phyloP scores from a whole-genome alignment of 2,888 invertebrate species.

The Elegia similella region DNA sequence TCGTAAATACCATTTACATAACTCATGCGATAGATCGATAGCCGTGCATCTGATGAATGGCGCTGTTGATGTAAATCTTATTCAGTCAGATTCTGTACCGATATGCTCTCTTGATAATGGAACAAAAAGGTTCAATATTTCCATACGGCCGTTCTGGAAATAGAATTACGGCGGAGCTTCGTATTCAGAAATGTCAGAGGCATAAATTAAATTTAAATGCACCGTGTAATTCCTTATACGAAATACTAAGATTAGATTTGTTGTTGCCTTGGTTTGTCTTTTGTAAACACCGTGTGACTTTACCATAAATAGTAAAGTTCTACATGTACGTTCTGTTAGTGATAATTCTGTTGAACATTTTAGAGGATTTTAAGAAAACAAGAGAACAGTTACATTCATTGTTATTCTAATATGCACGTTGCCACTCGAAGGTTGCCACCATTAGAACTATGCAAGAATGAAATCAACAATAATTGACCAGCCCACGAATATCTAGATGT shows the following conservation, averaged over 20 bases:
- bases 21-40: constrained; percentile 50
- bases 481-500: not conserved
- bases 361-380: too few relatives aligned
- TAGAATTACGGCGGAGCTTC: constrained; percentile 11
- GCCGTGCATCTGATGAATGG: constrained; percentile 47
- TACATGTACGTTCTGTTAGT: too few relatives aligned
- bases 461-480: not conserved
- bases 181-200: constrained; percentile 15
- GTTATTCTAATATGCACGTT: too few relatives aligned
- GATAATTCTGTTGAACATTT: too few relatives aligned
- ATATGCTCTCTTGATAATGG: constrained; percentile 12
- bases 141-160: constrained; percentile 7
- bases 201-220: constrained; percentile 15
- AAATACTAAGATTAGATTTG: constrained; percentile 5
- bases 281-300: not conserved
- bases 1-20: constrained; percentile 56
- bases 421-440: too few relatives aligned
- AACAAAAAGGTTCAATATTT: constrained; percentile 15
- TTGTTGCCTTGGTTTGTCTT: constrained; percentile 3
- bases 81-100: constrained; percentile 32
- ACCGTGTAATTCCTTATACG: constrained; percentile 14
- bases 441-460: not conserved
- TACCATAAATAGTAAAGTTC: not conserved
- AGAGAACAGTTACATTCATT: too few relatives aligned
- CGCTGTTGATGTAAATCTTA: constrained; percentile 51